phyloP scores from a whole-genome alignment of 2,888 invertebrate species.

The Enoplolaimus lenunculus region DNA sequence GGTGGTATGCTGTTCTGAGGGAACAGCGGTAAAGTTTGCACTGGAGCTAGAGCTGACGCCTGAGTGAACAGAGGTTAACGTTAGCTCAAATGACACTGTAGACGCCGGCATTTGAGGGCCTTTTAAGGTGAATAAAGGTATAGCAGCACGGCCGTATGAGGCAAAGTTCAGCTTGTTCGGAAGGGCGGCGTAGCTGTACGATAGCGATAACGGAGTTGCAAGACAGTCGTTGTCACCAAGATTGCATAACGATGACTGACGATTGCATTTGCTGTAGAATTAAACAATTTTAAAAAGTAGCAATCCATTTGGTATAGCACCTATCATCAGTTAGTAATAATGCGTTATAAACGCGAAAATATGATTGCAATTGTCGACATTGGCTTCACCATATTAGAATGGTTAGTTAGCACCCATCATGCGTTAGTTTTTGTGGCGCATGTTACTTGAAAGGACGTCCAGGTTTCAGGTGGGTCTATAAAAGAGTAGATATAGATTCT shows the following conservation, averaged over 20 bases:
- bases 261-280: slow-evolving; percentile 30
- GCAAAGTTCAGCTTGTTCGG: slow-evolving; percentile 55
- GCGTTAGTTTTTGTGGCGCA: too few relatives aligned
- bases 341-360: neutral
- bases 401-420: too few relatives aligned
- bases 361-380: too few relatives aligned
- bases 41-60: too few relatives aligned
- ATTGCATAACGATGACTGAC: slow-evolving; percentile 39
- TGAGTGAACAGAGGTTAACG: slow-evolving; percentile 28
- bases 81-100: slow-evolving; percentile 42
- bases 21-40: neutral
- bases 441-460: too few relatives aligned
- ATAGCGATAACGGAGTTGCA: slow-evolving; percentile 65
- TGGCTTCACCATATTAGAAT: too few relatives aligned
- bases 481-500: too few relatives aligned
- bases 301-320: neutral
- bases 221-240: slow-evolving; percentile 60
- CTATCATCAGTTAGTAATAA: too few relatives aligned
- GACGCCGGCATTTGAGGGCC: slow-evolving; percentile 38
- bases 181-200: slow-evolving; percentile 82
- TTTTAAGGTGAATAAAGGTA: slow-evolving; percentile 56
- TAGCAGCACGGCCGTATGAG: slow-evolving; percentile 57
- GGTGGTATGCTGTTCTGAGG: neutral
- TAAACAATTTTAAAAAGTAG: slow-evolving; percentile 15
- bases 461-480: too few relatives aligned